Conservation (phyloP, 2,888 invertebrate genomes). For the Troides oblongomaculatus region DNA sequence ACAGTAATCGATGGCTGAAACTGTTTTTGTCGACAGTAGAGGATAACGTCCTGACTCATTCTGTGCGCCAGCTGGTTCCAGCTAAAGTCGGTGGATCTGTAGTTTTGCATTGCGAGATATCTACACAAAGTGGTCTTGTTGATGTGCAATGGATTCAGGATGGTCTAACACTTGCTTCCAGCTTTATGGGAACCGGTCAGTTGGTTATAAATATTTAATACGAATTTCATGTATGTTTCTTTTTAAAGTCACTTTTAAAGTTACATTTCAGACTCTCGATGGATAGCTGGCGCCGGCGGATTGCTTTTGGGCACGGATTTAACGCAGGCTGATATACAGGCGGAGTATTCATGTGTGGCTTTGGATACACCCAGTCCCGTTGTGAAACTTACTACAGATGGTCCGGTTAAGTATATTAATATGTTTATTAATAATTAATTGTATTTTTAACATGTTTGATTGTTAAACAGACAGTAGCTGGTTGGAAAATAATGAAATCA, state of each 20-base stretch:
- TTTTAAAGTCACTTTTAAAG: not conserved
- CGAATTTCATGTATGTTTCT: not conserved
- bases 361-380: conserved; percentile 61
- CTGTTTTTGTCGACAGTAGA: conserved; percentile 52
- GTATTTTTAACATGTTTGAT: conserved; percentile 8
- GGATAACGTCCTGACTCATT: conserved; percentile 61
- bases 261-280: conserved; percentile 56
- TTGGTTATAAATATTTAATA: conserved; percentile 5
- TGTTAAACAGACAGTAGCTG: conserved; percentile 64
- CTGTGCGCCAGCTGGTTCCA: conserved; percentile 62
- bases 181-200: conserved; percentile 64
- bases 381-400: conserved; percentile 68
- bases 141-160: conserved; percentile 72
- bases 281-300: conserved; percentile 67
- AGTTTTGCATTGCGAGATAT: conserved; percentile 64
- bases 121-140: conserved; percentile 63
- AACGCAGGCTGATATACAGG: conserved; percentile 69
- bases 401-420: conserved; percentile 43
- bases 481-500: conserved; percentile 69
- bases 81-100: conserved; percentile 66
- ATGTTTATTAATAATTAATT: not conserved
- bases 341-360: conserved; percentile 70
- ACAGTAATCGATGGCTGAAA: not conserved
- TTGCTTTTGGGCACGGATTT: conserved; percentile 64
- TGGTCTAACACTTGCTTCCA: conserved; percentile 62